Conservation (phyloP, 2,888 invertebrate genomes). For the Reticulitermes lucifugus region DNA sequence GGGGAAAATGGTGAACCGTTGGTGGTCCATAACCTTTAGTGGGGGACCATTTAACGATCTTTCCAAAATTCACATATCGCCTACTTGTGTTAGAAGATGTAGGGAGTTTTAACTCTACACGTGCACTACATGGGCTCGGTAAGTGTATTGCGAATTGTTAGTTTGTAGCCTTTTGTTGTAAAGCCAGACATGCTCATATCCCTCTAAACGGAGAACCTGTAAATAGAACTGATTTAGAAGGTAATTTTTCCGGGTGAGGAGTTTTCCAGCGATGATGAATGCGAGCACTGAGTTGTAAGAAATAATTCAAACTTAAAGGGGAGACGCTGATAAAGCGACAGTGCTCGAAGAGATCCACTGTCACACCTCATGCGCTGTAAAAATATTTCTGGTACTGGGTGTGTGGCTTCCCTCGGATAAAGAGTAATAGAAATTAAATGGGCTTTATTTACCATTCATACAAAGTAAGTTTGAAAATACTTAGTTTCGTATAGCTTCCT, state of each 20-base stretch:
- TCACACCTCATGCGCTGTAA: neutral
- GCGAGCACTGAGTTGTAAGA: neutral
- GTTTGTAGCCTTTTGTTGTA: neutral
- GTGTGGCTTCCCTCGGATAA: neutral
- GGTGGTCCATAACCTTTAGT: no score
- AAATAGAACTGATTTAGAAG: neutral
- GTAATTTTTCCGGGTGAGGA: neutral
- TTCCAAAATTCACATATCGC: no score
- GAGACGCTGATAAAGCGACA: neutral
- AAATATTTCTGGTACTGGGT: neutral
- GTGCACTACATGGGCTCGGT: no score
- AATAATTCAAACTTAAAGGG: neutral
- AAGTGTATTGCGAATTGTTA: neutral
- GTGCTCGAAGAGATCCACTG: neutral
- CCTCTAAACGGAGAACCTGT: neutral
- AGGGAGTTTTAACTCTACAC: no score
- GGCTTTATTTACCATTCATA: neutral
- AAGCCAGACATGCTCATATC: neutral
- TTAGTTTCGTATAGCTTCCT: neutral
- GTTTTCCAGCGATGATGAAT: neutral
- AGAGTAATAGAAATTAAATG: neutral
- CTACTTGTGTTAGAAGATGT: no score
- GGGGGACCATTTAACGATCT: no score
- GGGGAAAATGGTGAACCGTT: no score
- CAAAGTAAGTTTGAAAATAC: neutral